phyloP scores from a whole-genome alignment of 2,797 vertebrate genomes.

The Lagorchestes hirsutus region DNA sequence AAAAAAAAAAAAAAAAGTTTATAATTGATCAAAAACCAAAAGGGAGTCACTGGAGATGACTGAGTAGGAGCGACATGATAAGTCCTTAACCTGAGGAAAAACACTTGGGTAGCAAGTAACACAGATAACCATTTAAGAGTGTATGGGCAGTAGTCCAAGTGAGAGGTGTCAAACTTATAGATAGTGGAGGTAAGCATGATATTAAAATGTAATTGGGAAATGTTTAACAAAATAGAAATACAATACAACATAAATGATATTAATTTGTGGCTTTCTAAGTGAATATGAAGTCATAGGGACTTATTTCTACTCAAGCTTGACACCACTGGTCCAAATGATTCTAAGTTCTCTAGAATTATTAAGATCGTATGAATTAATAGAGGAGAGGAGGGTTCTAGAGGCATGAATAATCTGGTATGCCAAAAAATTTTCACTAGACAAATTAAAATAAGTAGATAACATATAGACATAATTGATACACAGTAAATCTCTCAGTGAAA shows the following conservation, averaged over 20 bases:
- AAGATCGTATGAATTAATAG: background rate
- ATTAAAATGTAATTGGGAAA: background rate
- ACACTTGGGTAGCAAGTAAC: background rate
- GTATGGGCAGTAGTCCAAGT: background rate
- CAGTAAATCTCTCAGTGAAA: background rate
- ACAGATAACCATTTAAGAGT: background rate
- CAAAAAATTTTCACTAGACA: background rate
- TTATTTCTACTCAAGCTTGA: background rate
- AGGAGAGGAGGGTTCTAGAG: background rate
- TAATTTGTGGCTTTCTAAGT: background rate
- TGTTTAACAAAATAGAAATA: background rate
- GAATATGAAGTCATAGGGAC: background rate
- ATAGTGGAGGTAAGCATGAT: background rate
- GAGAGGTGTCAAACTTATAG: background rate
- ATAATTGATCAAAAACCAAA: background rate
- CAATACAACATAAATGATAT: background rate
- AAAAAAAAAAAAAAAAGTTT: background rate
- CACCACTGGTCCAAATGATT: background rate
- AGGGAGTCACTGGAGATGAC: background rate
- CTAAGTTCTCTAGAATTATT: background rate
- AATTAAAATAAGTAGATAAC: background rate
- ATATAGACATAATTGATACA: background rate
- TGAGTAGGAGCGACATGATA: background rate
- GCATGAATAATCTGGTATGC: background rate
- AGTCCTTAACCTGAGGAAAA: background rate